phyloP scores from a whole-genome alignment of 35 echinoderm and acorn worm genomes.

The Diadema setosum region DNA sequence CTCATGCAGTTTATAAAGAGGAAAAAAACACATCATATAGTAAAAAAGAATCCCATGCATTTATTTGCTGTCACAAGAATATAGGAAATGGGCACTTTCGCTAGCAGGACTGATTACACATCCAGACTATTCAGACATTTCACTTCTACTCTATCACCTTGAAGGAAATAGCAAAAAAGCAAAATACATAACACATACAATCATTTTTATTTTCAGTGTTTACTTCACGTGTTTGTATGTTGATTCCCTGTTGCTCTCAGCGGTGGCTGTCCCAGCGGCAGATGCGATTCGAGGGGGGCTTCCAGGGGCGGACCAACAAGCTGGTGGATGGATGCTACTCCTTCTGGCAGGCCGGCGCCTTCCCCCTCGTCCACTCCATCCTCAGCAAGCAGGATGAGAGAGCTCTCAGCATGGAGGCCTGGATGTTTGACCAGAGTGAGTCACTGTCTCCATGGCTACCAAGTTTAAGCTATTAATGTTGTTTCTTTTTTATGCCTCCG shows the following conservation, averaged over 20 bases:
- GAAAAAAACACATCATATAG: too few relatives aligned
- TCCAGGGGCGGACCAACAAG: constrained; percentile 90
- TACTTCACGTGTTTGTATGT: neutral
- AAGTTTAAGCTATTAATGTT: too few relatives aligned
- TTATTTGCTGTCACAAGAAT: too few relatives aligned
- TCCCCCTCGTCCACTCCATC: constrained; percentile 87
- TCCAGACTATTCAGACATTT: neutral
- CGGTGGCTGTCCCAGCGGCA: constrained; percentile 85
- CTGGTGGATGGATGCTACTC: constrained; percentile 97
- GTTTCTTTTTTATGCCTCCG: too few relatives aligned
- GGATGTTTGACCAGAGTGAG: constrained; percentile 94
- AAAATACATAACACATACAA: too few relatives aligned
- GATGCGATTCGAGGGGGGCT: constrained; percentile 96
- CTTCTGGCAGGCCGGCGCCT: constrained; percentile 88
- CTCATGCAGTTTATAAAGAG: too few relatives aligned
- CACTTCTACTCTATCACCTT: too few relatives aligned
- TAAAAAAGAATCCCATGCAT: too few relatives aligned
- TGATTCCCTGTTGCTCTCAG: constrained; percentile 23
- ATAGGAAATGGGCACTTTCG: too few relatives aligned
- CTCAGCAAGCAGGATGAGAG: constrained; percentile 67
- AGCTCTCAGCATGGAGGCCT: constrained; percentile 36
- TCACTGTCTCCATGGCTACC: too few relatives aligned
- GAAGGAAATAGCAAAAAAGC: too few relatives aligned
- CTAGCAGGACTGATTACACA: neutral
- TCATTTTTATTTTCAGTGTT: too few relatives aligned